A percentile compares a stretch with the other conserved stretches of the same genome.
Conservation (phyloP, 2,797 vertebrate species). For the Euphonia xanthogaster region DNA sequence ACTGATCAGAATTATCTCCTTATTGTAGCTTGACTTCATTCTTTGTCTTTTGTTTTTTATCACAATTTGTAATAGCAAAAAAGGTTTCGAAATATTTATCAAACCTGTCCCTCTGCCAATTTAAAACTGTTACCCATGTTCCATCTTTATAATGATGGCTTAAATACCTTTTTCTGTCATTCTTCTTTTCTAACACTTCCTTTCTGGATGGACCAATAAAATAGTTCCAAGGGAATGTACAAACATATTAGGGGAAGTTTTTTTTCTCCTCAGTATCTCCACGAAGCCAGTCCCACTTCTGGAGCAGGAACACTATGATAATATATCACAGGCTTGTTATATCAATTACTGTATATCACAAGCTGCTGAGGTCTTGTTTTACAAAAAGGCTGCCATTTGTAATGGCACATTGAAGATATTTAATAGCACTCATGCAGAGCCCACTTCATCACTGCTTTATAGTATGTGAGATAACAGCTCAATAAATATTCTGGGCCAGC, state of each 20-base stretch:
- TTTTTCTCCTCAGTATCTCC: neutral
- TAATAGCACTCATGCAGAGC: constrained; percentile 32
- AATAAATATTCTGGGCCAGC: neutral
- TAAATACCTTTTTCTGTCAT: neutral
- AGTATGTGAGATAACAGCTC: constrained; percentile 8
- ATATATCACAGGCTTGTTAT: neutral
- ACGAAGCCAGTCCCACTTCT: neutral
- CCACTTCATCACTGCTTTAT: neutral
- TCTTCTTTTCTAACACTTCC: neutral
- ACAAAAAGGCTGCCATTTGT: neutral
- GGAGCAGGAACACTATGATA: neutral
- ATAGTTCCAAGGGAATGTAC: neutral
- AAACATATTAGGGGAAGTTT: neutral
- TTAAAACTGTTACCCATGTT: neutral
- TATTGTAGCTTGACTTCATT: neutral
- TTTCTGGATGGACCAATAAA: neutral
- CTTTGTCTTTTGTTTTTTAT: neutral
- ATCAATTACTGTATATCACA: constrained; percentile 26
- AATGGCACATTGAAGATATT: neutral
- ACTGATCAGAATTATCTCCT: constrained; percentile 11
- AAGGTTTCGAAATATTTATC: neutral
- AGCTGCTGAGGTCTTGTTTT: neutral
- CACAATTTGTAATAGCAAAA: neutral
- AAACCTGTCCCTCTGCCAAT: neutral
- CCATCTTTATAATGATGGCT: neutral